These are phyloP conservation scores for Conus canariensis DNA, from an alignment of 2,888 invertebrate species.

Conservation along the genomic window DNA sequence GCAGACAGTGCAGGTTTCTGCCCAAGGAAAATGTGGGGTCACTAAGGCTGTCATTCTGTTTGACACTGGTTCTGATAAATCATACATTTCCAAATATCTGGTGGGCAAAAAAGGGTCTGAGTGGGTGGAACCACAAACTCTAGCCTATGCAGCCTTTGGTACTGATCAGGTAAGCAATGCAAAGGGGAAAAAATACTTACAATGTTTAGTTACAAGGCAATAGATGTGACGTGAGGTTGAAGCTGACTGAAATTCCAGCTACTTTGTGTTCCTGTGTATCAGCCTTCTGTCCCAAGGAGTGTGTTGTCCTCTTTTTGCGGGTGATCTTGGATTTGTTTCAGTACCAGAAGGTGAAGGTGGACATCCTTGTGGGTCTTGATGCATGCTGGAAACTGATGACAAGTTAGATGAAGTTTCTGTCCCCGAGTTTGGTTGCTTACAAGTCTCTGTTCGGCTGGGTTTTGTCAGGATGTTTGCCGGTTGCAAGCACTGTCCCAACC, in stretches of 20 bases:
- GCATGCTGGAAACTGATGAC: constrained; percentile 3
- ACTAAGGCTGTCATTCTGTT: constrained; percentile 5
- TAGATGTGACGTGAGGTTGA: not conserved
- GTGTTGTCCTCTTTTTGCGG: not conserved
- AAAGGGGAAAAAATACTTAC: not conserved
- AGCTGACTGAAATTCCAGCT: not conserved
- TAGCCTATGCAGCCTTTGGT: not conserved
- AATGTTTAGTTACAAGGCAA: not conserved
- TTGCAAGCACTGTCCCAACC: not conserved
- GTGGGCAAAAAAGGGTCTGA: not conserved
- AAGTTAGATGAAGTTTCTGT: not conserved
- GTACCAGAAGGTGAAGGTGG: constrained; percentile 2
- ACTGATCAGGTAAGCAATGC: not conserved
- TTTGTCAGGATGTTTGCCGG: not conserved
- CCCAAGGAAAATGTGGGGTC: not conserved
- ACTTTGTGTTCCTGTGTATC: constrained; percentile 22
- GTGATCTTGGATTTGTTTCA: not conserved
- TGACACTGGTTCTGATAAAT: constrained; percentile 25
- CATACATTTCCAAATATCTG: not conserved
- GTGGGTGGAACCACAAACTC: not conserved
- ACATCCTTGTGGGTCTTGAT: constrained; percentile 31
- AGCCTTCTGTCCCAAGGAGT: not conserved
- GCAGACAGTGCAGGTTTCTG: not conserved
- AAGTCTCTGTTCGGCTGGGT: constrained; percentile 9
- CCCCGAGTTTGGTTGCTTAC: not conserved